A percentile compares a stretch with the other conserved stretches of the same genome.
Evolutionary conservation across 2,888 invertebrate species (phyloP).

Genomic region (Chaitophorus viminalis): DNA sequence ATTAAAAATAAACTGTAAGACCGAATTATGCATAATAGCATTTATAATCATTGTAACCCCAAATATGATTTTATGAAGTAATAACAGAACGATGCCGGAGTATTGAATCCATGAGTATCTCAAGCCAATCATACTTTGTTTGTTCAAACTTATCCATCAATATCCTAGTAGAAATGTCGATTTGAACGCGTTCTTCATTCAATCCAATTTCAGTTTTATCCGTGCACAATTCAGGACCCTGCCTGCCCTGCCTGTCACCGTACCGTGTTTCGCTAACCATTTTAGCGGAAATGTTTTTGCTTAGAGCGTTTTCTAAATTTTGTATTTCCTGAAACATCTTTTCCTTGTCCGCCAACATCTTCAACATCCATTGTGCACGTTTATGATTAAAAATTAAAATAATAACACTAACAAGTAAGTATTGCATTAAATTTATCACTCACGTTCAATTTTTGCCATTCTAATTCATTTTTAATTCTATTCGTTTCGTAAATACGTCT

Average conservation of each 20-base stretch:
- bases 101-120: no score
- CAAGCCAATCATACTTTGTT: constrained; percentile 1
- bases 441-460: constrained; percentile 86
- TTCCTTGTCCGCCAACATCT: constrained; percentile 87
- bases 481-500: constrained; percentile 89
- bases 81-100: no score
- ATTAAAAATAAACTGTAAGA: no score
- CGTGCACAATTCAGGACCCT: constrained; percentile 79
- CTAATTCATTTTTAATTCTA: constrained; percentile 83
- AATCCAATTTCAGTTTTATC: constrained; percentile 80
- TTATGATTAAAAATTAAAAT: background rate
- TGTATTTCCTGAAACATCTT: constrained; percentile 80
- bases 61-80: no score
- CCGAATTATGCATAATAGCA: no score
- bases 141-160: constrained; percentile 20
- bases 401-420: constrained; percentile 6
- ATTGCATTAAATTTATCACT: background rate
- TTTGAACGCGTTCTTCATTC: constrained; percentile 73
- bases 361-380: constrained; percentile 27
- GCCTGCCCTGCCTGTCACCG: constrained; percentile 83
- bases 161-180: constrained; percentile 12
- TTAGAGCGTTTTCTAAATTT: constrained; percentile 78
- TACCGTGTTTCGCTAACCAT: constrained; percentile 89
- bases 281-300: constrained; percentile 79
- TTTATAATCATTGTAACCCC: no score